A percentile compares a stretch with the other conserved stretches of the same genome.
Conservation (phyloP, 1,140 invertebrate species). For the Lasioglossum albipes region DNA sequence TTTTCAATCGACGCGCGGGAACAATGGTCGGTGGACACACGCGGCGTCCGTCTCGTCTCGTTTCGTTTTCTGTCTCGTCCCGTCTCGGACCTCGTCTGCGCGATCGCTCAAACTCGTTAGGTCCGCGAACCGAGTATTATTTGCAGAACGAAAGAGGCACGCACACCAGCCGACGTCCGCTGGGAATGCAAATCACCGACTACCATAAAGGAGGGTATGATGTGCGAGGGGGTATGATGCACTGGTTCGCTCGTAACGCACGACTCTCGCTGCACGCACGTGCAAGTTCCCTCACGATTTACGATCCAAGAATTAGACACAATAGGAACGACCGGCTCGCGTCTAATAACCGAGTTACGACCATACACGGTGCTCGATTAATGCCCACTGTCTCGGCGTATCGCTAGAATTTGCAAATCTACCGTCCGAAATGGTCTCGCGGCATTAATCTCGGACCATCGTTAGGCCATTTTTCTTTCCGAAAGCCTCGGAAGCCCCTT, state of each 20-base stretch:
- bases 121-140: slow-evolving; percentile 35
- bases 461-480: background rate
- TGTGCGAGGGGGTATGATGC: slow-evolving; percentile 47
- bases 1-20: background rate
- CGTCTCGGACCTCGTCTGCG: background rate
- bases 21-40: background rate
- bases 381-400: slow-evolving; percentile 35
- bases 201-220: slow-evolving; percentile 53
- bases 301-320: slow-evolving; percentile 65
- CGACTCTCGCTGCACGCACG: slow-evolving; percentile 53
- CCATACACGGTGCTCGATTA: slow-evolving; percentile 51
- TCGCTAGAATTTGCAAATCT: slow-evolving; percentile 36
- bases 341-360: slow-evolving; percentile 56
- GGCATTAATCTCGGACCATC: slow-evolving; percentile 19
- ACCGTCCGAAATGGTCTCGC: slow-evolving; percentile 13
- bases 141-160: slow-evolving; percentile 33
- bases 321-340: slow-evolving; percentile 55
- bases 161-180: slow-evolving; percentile 18
- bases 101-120: slow-evolving; percentile 6
- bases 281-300: slow-evolving; percentile 55
- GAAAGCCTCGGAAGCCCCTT: background rate
- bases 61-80: too few relatives aligned
- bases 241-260: slow-evolving; percentile 39
- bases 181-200: slow-evolving; percentile 53
- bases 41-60: too few relatives aligned